Conservation (phyloP, 2,797 vertebrate genomes). For the Benthosema pterotum region DNA sequence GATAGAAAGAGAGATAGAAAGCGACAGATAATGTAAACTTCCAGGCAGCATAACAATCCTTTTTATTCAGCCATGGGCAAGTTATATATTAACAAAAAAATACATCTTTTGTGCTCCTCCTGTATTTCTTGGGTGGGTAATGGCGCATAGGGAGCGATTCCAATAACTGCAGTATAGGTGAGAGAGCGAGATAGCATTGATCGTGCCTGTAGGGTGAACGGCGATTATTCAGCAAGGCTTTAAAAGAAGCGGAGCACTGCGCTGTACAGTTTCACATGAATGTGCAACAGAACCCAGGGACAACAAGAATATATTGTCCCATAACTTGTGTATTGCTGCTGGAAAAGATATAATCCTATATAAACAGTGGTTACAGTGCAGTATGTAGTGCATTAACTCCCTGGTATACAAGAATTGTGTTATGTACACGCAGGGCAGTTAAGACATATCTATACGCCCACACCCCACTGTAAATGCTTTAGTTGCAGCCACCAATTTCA, state of each 20-base stretch:
- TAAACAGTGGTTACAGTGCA: conserved; percentile 18
- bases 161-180: conserved; percentile 65
- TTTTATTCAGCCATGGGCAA: conserved; percentile 52
- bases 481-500: background rate
- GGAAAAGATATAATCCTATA: conserved; percentile 13
- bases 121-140: conserved; percentile 61
- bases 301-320: background rate
- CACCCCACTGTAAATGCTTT: conserved; percentile 3
- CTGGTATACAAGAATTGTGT: background rate
- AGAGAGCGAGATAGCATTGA: conserved; percentile 70
- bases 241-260: conserved; percentile 20
- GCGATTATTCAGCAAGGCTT: conserved; percentile 48
- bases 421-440: background rate
- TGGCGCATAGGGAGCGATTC: conserved; percentile 61
- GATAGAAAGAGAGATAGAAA: conserved; percentile 2
- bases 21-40: conserved; percentile 48
- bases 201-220: conserved; percentile 52
- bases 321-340: conserved; percentile 14
- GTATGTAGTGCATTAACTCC: conserved; percentile 9
- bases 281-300: conserved; percentile 9
- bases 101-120: conserved; percentile 61
- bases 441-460: conserved; percentile 9
- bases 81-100: conserved; percentile 70
- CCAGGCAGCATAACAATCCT: conserved; percentile 52
- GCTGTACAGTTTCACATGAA: conserved; percentile 29